These are phyloP conservation scores for Yponomeuta malinellus DNA, from an alignment of 2,888 invertebrate species.

Conservation along the genomic window DNA sequence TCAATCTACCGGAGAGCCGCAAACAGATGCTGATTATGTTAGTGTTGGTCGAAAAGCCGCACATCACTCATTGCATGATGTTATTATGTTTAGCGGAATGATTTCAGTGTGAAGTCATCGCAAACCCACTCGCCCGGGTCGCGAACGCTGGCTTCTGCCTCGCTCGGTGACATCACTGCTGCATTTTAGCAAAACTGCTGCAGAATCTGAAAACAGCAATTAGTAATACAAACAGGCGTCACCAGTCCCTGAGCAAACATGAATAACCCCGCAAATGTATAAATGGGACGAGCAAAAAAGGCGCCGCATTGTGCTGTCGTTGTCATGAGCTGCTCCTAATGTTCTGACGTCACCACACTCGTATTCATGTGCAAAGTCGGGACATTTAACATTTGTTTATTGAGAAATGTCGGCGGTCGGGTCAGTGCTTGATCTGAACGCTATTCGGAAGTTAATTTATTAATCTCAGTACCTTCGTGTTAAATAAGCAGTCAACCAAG, in stretches of 20 bases:
- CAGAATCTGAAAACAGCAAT: background rate
- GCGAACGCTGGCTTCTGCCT: background rate
- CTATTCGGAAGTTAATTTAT: too few relatives aligned
- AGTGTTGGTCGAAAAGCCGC: background rate
- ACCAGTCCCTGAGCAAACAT: background rate
- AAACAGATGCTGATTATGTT: background rate
- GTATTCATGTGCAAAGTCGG: background rate
- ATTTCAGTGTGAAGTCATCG: constrained; percentile 12
- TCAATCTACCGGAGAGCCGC: background rate
- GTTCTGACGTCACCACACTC: background rate
- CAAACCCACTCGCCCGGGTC: background rate
- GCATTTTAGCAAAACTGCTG: background rate
- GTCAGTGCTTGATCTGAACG: too few relatives aligned
- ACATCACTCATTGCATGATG: background rate
- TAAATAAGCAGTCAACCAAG: too few relatives aligned
- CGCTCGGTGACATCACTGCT: background rate
- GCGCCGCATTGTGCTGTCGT: background rate
- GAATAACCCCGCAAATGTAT: background rate
- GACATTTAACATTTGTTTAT: too few relatives aligned
- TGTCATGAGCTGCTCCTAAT: background rate
- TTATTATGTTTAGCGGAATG: background rate
- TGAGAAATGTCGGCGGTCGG: too few relatives aligned
- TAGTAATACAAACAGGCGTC: background rate
- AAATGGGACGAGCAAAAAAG: background rate
- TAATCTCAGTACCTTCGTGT: too few relatives aligned